Conservation (phyloP, 2,113 vertebrate genomes). For the Microcebus ravelobensis region DNA sequence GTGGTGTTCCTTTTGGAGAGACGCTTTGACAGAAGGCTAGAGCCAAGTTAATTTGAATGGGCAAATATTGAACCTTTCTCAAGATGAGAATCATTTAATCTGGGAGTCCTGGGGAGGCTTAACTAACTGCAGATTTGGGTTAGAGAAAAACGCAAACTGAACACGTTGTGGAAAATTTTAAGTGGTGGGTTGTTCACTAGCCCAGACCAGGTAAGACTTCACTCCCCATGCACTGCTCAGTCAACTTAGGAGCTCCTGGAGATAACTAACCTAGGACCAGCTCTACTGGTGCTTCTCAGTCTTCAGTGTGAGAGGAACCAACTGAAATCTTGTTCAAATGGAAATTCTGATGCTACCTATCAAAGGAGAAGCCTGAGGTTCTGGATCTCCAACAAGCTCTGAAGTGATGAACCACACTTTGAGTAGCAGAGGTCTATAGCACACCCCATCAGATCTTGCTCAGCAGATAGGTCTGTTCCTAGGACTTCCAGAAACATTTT, state of each 20-base stretch:
- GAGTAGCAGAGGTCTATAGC: neutral
- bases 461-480: too few relatives aligned
- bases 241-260: neutral
- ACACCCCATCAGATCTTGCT: neutral
- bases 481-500: neutral
- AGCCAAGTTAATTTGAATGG: conserved; percentile 69
- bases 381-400: neutral
- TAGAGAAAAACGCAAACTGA: conserved; percentile 35
- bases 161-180: neutral
- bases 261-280: neutral
- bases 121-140: conserved; percentile 29
- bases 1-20: neutral
- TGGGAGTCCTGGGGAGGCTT: conserved; percentile 37
- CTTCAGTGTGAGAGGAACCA: neutral
- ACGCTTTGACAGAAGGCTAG: conserved; percentile 28
- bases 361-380: neutral
- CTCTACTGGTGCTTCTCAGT: neutral
- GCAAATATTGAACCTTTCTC: conserved; percentile 52
- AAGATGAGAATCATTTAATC: conserved; percentile 64
- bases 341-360: neutral
- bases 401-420: too few relatives aligned
- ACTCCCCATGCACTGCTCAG: neutral
- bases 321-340: neutral
- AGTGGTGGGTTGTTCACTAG: neutral
- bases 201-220: neutral